Conservation (phyloP, 2,113 vertebrate genomes). For the Aptenodytes forsteri region DNA sequence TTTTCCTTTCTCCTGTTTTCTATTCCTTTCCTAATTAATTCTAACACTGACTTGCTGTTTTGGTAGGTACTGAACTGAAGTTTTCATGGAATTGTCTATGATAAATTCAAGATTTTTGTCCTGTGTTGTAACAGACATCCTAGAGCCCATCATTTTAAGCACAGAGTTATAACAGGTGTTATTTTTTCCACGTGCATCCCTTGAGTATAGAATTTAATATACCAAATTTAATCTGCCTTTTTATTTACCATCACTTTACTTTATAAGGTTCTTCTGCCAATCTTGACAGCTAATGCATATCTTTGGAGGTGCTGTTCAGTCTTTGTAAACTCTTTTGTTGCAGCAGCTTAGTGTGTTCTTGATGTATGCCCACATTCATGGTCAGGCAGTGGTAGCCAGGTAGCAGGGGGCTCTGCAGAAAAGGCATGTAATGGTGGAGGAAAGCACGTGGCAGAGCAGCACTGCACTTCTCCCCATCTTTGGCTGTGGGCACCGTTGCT, state of each 20-base stretch:
- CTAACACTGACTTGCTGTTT: background rate
- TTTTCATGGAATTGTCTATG: background rate
- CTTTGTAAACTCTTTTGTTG: background rate
- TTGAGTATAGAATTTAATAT: background rate
- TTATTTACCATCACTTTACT: background rate
- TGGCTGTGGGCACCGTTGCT: background rate
- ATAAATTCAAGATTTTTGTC: background rate
- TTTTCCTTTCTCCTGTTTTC: fast-evolving
- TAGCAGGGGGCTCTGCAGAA: background rate
- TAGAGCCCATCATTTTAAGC: background rate
- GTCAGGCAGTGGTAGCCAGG: background rate
- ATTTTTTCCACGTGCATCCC: background rate
- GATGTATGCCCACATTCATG: background rate
- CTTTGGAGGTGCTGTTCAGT: background rate
- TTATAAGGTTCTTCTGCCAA: background rate
- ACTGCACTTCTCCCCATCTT: background rate
- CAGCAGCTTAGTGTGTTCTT: background rate
- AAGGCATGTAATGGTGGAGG: background rate
- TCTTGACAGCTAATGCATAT: background rate
- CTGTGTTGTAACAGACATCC: background rate
- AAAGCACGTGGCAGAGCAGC: background rate
- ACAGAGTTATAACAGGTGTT: background rate
- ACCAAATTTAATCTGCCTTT: background rate
- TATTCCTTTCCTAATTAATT: background rate
- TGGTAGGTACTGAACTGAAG: background rate